Evolutionary conservation across 2,113 vertebrate species (phyloP).

Genomic region (Propithecus coquereli): DNA sequence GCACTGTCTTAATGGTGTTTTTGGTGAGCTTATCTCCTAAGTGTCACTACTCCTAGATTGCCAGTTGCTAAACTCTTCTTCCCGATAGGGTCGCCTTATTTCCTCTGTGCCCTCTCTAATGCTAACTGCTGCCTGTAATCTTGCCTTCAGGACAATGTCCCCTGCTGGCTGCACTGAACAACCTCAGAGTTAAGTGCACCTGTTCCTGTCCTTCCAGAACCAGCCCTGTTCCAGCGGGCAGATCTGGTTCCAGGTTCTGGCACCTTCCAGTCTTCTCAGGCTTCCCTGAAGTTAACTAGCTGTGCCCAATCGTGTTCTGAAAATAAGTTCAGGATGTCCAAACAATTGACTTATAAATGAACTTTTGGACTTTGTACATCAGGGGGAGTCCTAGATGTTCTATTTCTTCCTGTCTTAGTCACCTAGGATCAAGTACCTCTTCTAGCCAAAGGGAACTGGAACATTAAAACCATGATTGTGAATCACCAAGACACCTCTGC

Average conservation of each 20-base stretch:
- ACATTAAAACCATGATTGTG: not conserved
- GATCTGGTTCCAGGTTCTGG: constrained; percentile 61
- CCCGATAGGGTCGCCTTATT: not conserved
- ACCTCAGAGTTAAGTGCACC: not conserved
- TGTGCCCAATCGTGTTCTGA: constrained; percentile 5
- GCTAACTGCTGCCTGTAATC: not conserved
- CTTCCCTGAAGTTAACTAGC: not conserved
- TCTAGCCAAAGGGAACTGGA: not conserved
- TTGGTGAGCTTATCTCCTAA: not conserved
- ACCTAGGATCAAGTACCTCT: not conserved
- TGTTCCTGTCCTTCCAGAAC: constrained; percentile 40
- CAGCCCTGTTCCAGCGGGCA: not conserved
- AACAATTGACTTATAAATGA: constrained; percentile 47
- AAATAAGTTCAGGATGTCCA: constrained; percentile 48
- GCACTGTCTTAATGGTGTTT: not conserved
- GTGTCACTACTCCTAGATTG: not conserved
- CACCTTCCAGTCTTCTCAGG: not conserved
- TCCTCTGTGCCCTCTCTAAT: not conserved
- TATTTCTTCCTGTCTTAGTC: constrained; percentile 39
- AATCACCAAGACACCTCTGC: not conserved
- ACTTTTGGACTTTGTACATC: not conserved
- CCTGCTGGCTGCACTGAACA: not conserved
- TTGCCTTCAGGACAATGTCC: not conserved
- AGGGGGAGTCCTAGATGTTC: not conserved
- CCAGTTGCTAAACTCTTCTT: not conserved